Evolutionary conservation across 2,113 vertebrate species (phyloP).

Genomic region (Phainopepla nitens): DNA sequence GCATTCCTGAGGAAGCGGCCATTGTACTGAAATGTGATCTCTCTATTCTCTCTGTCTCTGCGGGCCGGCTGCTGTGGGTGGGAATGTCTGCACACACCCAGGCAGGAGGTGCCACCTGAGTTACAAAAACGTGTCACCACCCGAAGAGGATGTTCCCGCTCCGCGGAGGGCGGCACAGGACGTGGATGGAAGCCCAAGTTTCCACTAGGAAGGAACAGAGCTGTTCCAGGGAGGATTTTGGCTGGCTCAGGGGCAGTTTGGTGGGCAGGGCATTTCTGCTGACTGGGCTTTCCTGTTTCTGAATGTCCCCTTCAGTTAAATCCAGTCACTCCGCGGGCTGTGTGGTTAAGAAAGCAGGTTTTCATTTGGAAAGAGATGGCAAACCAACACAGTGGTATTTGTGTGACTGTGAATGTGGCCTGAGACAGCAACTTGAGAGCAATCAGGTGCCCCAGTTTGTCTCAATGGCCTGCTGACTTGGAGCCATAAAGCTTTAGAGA

Average conservation of each 20-base stretch:
- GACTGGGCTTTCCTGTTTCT: neutral
- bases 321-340: neutral
- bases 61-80: neutral
- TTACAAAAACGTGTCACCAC: neutral
- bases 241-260: neutral
- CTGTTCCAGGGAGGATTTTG: neutral
- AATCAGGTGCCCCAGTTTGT: accelerated
- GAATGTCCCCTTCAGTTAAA: neutral
- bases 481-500: neutral
- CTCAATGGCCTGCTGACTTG: neutral
- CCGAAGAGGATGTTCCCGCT: neutral
- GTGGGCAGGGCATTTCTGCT: neutral
- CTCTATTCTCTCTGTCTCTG: neutral
- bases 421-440: neutral
- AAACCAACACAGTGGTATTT: neutral
- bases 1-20: conserved; percentile 1
- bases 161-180: accelerated
- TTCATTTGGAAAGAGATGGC: neutral
- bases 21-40: conserved; percentile 54
- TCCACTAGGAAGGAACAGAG: neutral
- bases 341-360: neutral
- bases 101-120: neutral
- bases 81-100: neutral
- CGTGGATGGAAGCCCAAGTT: accelerated
- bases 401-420: neutral